phyloP scores from a whole-genome alignment of 2,888 invertebrate species.

The Epirrhoe tristata region DNA sequence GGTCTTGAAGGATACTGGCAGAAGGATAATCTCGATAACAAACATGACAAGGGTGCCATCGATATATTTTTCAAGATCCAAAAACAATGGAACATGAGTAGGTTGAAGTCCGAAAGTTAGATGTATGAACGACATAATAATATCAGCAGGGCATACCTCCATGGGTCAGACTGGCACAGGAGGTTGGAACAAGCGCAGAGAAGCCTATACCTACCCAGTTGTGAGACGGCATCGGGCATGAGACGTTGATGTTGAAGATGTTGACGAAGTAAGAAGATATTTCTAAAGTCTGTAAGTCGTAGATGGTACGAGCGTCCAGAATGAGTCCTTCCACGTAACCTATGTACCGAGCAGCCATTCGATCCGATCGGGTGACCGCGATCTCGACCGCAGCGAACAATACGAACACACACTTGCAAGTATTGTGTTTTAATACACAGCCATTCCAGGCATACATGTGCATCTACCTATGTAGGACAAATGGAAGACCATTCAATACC shows the following conservation, averaged over 20 bases:
- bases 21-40: slow-evolving; percentile 19
- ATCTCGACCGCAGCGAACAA: slow-evolving; percentile 44
- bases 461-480: slow-evolving; percentile 20
- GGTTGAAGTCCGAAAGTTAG: too few relatives aligned
- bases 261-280: not conserved
- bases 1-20: not conserved
- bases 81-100: too few relatives aligned
- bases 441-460: not conserved
- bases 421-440: slow-evolving; percentile 43
- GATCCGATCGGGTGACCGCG: slow-evolving; percentile 49
- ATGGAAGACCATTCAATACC: not conserved
- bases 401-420: slow-evolving; percentile 47
- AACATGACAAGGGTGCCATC: slow-evolving; percentile 21
- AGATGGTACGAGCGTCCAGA: slow-evolving; percentile 4
- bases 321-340: not conserved
- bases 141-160: too few relatives aligned
- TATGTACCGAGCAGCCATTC: slow-evolving; percentile 34
- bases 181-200: too few relatives aligned
- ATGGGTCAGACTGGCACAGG: too few relatives aligned
- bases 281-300: not conserved
- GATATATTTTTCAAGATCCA: too few relatives aligned
- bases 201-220: too few relatives aligned
- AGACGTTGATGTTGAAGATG: too few relatives aligned
- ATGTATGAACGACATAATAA: too few relatives aligned
- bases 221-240: too few relatives aligned